Percentiles rank a stretch among this genome's conserved stretches.
Conservation (phyloP, 1,140 invertebrate species). For the Acromyrmex echinatior region DNA sequence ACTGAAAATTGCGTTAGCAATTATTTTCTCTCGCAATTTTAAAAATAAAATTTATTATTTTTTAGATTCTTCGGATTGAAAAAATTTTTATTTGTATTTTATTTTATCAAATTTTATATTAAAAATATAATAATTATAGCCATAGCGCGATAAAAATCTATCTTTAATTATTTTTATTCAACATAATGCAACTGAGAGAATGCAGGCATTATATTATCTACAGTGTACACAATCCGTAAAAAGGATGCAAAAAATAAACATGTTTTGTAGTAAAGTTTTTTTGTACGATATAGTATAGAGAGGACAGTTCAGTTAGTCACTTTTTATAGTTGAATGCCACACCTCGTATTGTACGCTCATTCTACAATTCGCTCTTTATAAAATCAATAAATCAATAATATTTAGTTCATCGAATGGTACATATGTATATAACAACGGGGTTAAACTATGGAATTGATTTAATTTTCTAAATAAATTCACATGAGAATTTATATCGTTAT, state of each 20-base stretch:
- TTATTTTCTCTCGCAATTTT: too few relatives aligned
- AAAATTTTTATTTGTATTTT: background rate
- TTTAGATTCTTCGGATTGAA: too few relatives aligned
- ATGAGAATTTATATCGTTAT: background rate
- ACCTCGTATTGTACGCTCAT: background rate
- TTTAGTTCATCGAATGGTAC: background rate
- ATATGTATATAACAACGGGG: background rate
- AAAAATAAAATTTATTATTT: too few relatives aligned
- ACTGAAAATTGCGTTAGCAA: too few relatives aligned
- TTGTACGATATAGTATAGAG: background rate
- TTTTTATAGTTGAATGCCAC: background rate
- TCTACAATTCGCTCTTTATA: background rate
- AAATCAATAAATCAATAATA: conserved; percentile 19
- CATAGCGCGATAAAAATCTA: conserved; percentile 19
- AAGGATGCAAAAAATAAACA: background rate
- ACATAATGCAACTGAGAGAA: background rate
- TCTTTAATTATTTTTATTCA: background rate
- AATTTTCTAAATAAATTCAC: background rate
- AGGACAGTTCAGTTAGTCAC: background rate
- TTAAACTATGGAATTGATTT: background rate
- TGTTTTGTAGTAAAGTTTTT: background rate
- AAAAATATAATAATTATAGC: conserved; percentile 5
- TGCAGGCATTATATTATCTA: background rate
- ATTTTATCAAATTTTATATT: background rate
- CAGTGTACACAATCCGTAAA: background rate